A percentile compares a stretch with the other conserved stretches of the same genome.
Evolutionary conservation across 2,888 invertebrate species (phyloP).

Genomic region (Microctonus aethiopoides): DNA sequence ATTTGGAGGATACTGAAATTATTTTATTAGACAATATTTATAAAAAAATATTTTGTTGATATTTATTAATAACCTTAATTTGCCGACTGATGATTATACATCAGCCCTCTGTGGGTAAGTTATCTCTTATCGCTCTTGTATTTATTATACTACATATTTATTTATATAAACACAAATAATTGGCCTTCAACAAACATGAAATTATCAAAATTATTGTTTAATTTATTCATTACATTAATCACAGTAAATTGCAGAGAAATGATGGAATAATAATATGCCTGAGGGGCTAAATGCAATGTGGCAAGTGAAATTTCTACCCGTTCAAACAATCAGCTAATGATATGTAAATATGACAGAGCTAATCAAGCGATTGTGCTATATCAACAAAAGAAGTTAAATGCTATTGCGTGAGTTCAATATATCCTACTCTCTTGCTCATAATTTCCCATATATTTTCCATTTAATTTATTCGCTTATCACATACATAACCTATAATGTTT

Average conservation of each 20-base stretch:
- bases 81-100: neutral
- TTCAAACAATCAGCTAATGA: slow-evolving; percentile 66
- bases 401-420: slow-evolving; percentile 49
- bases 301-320: slow-evolving; percentile 56
- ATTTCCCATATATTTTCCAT: neutral
- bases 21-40: neutral
- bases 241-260: slow-evolving; percentile 15
- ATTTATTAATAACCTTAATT: neutral
- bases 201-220: neutral
- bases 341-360: slow-evolving; percentile 65
- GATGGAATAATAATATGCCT: neutral
- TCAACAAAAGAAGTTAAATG: slow-evolving; percentile 58
- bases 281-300: slow-evolving; percentile 28
- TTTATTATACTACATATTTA: neutral
- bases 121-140: neutral
- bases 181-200: no score
- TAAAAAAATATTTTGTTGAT: neutral
- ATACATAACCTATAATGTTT: no score
- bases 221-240: neutral
- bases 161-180: no score
- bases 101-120: neutral
- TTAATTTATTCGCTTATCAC: neutral
- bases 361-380: slow-evolving; percentile 64
- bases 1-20: neutral
- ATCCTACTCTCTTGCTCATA: slow-evolving; percentile 19